Evolutionary conservation across 2,113 vertebrate genomes (phyloP), one percentile per base, ranked within the genome.

Genomic region (Dissostichus mawsoni): DNA sequence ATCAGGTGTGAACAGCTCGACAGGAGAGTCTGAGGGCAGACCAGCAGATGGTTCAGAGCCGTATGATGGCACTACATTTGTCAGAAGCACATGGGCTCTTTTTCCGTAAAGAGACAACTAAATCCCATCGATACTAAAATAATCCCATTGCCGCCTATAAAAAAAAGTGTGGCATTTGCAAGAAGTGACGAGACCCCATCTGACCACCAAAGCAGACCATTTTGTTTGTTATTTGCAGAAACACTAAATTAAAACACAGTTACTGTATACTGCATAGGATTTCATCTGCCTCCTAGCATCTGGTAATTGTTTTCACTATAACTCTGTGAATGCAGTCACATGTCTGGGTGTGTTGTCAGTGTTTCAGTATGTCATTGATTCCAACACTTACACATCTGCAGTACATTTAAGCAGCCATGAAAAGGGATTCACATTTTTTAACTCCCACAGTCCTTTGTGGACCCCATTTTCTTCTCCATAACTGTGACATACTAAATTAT

Each of bases 391-490:
- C 51, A 74, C 62, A 74, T 80, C 77, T 84, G 73, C 55, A 33
- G 88, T 74, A 87, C 68, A 81, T 87, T 69, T 72, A 81, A 80
- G 79, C 45, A 82, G 63, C 83, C 89, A 81, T 90, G 83, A 87
- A 90, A 90, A 53, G n/a, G 64, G 82, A 94, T 91, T 85, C 70
- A 14, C 50, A 76, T 78, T 84, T 83, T 82, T 58, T 14, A 56
- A 47, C 57, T 78, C 78, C 72, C 66, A 76, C 64, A 44, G 71
- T 78, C 70, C 65, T 85, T 80, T 81, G 47, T 85, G 65, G 66
- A 73, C 87, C 47, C 52, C 51, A 66, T 87, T 86, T 86, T 87
- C 68, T 80, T 69, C 48, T 72, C 69, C 72, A 62, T 51, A 58
- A 63, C 83, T 64, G 73, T 79, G 83, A 85, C 72, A 74, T 87